A percentile compares a stretch with the other conserved stretches of the same genome.
These are phyloP conservation scores for Saxicola maurus DNA, from an alignment of 2,797 vertebrate genomes.

Conservation along the genomic window DNA sequence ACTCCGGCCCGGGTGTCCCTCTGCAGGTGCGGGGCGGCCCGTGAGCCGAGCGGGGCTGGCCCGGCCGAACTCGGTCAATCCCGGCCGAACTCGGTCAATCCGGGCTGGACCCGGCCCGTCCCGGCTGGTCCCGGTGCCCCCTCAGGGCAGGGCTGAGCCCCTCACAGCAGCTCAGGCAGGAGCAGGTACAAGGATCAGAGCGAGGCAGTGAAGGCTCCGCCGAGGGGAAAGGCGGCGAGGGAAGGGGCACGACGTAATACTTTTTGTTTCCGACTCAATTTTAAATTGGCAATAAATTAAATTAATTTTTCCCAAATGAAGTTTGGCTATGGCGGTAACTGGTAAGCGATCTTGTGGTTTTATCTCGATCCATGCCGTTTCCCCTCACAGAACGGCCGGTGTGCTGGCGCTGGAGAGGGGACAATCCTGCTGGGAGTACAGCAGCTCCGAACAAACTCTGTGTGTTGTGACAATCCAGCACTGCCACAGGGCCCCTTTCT, in stretches of 20 bases:
- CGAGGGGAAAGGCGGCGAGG: neutral
- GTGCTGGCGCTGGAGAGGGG: accelerated
- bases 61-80: neutral
- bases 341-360: neutral
- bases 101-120: too few relatives aligned
- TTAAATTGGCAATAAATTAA: neutral
- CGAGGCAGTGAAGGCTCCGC: neutral
- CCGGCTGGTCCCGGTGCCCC: accelerated
- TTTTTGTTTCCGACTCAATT: neutral
- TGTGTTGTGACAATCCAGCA: neutral
- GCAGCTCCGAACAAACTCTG: neutral
- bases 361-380: neutral
- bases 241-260: too few relatives aligned
- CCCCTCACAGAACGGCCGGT: accelerated
- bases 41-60: neutral
- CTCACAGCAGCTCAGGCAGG: neutral
- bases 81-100: too few relatives aligned
- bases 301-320: neutral
- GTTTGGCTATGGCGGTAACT: neutral
- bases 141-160: neutral
- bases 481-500: neutral
- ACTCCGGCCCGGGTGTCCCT: neutral
- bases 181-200: too few relatives aligned
- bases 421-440: accelerated
- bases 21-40: too few relatives aligned